A percentile compares a stretch with the other conserved stretches of the same genome.
phyloP scores from a whole-genome alignment of 2,113 vertebrate species.

The Herpetotheres cachinnans region DNA sequence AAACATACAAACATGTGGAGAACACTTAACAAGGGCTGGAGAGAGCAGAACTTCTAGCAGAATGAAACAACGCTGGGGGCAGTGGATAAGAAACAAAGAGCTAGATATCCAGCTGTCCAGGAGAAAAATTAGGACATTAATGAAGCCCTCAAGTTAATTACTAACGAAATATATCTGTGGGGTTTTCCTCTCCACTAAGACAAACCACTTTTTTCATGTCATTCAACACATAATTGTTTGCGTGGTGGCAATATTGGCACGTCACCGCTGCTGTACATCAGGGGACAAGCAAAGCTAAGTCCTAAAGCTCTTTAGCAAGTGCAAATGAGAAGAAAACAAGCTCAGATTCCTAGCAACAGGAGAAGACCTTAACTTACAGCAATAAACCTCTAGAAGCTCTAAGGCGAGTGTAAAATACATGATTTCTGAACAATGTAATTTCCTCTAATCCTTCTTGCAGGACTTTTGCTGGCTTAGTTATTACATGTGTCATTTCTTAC shows the following conservation, averaged over 20 bases:
- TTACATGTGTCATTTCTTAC: background rate
- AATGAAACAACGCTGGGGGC: background rate
- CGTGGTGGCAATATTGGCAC: background rate
- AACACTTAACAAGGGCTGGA: background rate
- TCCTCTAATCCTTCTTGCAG: background rate
- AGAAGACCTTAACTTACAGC: background rate
- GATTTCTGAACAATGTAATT: background rate
- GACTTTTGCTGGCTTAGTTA: background rate
- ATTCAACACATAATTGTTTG: background rate
- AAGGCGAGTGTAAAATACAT: fast-evolving
- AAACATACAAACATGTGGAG: background rate
- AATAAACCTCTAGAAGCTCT: background rate
- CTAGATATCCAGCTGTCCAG: background rate
- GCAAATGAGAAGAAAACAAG: background rate
- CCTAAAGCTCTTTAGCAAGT: background rate
- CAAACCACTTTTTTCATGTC: background rate
- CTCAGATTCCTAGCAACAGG: background rate
- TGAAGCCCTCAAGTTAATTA: background rate
- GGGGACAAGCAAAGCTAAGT: background rate
- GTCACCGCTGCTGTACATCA: background rate
- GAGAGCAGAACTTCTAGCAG: background rate
- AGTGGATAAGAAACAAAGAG: background rate
- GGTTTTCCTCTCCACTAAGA: background rate
- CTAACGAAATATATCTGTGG: background rate
- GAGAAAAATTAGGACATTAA: background rate